Base-by-base conservation (phyloP, 1,140 invertebrate species). In the Conus ventricosus region DNA sequence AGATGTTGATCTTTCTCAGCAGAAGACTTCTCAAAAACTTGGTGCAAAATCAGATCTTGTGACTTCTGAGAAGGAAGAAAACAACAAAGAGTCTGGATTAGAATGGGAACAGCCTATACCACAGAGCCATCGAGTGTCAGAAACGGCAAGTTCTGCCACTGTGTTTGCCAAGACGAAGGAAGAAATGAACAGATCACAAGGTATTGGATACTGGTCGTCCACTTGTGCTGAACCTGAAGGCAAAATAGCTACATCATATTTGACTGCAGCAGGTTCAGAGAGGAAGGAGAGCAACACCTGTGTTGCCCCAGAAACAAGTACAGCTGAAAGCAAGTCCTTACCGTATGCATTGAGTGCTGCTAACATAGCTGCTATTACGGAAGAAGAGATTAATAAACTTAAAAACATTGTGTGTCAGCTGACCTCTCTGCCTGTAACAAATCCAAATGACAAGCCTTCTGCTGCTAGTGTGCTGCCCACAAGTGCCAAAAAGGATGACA, bases 351-450 rank as follows among this genome's bases (percentile, higher is more conserved):
- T 20, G 20, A 23, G 4, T 55, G 51, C 80, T 5, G 13, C 51
- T 17, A 20, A 54, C 51, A 39, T 54, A 7, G 13, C 51, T 13
- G 80, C 80, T 7, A 23, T 81, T 55, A 54, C 80, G 8, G 80
- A 81, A 23, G 80, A 81, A 23, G 80, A 81, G 51, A 81, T 81
- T 7, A 51, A 39, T 17, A 81, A 81, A 81, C 80, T 81, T 6
- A 81, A 81, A 23, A 17, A 81, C 80, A 81, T 81, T 55, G 80
- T 81, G 51, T 81, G 76, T 17, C 25, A 78, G 76, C 39, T 78
- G 76, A 51, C 76, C 7, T 27, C 11, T 51, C 23, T 54, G 80
- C 80, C 80, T 81, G 39, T 23, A 10, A 81, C 53, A 25, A 23
- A 78, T n/a, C 76, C 67, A 20, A n/a, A 20, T n/a, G 67, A 71